phyloP scores from a whole-genome alignment of 2,888 invertebrate genomes.

The Torymus tubicola region DNA sequence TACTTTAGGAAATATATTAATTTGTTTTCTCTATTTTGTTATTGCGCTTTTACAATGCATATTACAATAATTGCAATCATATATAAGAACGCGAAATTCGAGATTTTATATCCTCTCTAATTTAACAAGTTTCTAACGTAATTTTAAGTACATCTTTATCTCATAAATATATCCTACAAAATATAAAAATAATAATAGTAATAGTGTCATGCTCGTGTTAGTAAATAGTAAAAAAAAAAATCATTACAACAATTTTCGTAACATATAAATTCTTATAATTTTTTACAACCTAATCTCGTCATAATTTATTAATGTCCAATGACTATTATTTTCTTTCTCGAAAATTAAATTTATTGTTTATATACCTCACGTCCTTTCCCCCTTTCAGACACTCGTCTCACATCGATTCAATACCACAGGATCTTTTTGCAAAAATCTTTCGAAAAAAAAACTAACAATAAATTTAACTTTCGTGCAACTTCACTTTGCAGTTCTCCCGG shows the following conservation, averaged over 20 bases:
- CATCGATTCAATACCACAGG: too few relatives aligned
- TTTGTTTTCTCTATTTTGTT: constrained; percentile 52
- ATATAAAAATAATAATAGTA: constrained; percentile 6
- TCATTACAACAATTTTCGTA: constrained; percentile 32
- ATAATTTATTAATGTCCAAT: constrained; percentile 9
- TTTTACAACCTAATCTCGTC: constrained; percentile 28
- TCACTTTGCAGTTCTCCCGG: too few relatives aligned
- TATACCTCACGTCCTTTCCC: too few relatives aligned
- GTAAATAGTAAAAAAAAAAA: constrained; percentile 20
- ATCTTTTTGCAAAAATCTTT: too few relatives aligned
- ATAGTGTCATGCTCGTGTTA: constrained; percentile 7
- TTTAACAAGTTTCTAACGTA: constrained; percentile 15
- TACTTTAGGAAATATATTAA: constrained; percentile 53
- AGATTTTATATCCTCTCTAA: not conserved
- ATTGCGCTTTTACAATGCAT: constrained; percentile 1
- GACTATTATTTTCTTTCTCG: constrained; percentile 6
- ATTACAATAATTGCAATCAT: constrained; percentile 3
- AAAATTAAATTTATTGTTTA: constrained; percentile 34
- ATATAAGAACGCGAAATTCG: not conserved
- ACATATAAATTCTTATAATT: constrained; percentile 19
- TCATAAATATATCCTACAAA: constrained; percentile 33
- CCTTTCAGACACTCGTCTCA: too few relatives aligned
- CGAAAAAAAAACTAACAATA: too few relatives aligned
- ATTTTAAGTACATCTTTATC: constrained; percentile 35
- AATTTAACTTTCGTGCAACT: too few relatives aligned